Percentiles rank a stretch among this genome's conserved stretches.
phyloP scores from a whole-genome alignment of 1,140 invertebrate species.

The Rhynchophorus ferrugineus region DNA sequence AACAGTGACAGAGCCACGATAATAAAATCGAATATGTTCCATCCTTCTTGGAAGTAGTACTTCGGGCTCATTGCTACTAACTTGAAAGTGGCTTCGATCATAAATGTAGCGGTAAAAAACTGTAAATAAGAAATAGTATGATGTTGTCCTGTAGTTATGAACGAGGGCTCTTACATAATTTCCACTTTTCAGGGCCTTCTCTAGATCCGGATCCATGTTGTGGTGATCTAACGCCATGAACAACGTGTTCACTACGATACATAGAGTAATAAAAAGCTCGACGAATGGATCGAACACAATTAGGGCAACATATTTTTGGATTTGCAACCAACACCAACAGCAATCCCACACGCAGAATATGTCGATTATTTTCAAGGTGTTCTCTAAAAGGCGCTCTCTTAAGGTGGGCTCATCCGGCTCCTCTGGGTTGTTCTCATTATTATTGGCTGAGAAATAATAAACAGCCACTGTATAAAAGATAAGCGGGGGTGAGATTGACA shows the following conservation, averaged over 20 bases:
- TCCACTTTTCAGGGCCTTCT: conserved; percentile 76
- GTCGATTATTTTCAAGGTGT: conserved; percentile 73
- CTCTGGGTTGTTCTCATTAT: conserved; percentile 63
- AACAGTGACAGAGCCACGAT: conserved; percentile 92
- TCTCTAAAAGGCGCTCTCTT: conserved; percentile 73
- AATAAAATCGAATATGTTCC: conserved; percentile 99
- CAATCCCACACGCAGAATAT: conserved; percentile 97
- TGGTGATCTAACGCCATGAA: conserved; percentile 98
- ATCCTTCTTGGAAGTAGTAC: conserved; percentile 96
- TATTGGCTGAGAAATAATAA: conserved; percentile 83
- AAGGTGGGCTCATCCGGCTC: conserved; percentile 81
- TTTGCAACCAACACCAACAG: conserved; percentile 81
- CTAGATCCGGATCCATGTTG: conserved; percentile 83
- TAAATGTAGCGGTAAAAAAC: conserved; percentile 98
- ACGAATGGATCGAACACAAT: conserved; percentile 97
- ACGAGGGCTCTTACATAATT: conserved; percentile 93
- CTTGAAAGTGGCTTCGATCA: conserved; percentile 92
- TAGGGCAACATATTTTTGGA: conserved; percentile 83
- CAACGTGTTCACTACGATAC: conserved; percentile 95
- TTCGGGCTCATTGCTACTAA: conserved; percentile 94
- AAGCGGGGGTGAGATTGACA: conserved; percentile 56
- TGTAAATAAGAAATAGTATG: conserved; percentile 44
- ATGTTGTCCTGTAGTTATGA: neutral
- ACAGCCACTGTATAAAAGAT: conserved; percentile 75
- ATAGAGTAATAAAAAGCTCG: conserved; percentile 95